Base-by-base conservation (phyloP, 2,797 vertebrate genomes). In the Prunella strophiata region DNA sequence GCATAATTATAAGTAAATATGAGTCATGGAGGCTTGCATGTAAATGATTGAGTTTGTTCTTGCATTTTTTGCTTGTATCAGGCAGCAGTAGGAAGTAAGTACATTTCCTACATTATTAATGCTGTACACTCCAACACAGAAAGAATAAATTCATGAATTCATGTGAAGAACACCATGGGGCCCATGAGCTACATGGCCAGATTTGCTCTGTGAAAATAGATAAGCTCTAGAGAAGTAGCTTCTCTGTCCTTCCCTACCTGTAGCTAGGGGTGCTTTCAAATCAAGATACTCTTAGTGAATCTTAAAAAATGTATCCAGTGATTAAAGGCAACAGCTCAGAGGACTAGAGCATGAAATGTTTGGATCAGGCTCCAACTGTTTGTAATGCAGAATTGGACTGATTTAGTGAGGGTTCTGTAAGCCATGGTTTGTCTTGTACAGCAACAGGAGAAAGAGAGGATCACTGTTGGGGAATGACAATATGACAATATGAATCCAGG, bases 11-110 rank as follows among this genome's bases (percentile, higher is more conserved):
- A 91, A 94, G 59, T 73, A 85, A 95, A 91, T 38, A 63, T 81
- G 79, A 92, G 40, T 93, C 82, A 85, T 16, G 47, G 65, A 86
- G 34, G 32, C 85, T 81, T 68, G 12, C 52, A 51, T 78, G 47
- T 75, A 85, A 95, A 80, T 80, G 72, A 85, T 63, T 85, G 61
- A 88, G 34, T 72, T 95, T 79, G 63, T 81, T 94, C 40, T 70
- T 91, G 58, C 10, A 67, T 58, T 91, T 89, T 74, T 62, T 81
- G 62, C 76, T 86, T 85, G 34, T 79, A 75, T 85, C 54, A 80
- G 87, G 47, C 55, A 94, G 59, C 74, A 76, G 40, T 81, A 58
- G 70, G 91, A 90, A 86, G 51, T 78, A 57, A 67, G 68, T 68
- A 3, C 55, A 67, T 73, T 95, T 91, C 43, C 52, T 88, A 61